phyloP scores from a whole-genome alignment of 2,888 invertebrate genomes.

The Ctena decussata region DNA sequence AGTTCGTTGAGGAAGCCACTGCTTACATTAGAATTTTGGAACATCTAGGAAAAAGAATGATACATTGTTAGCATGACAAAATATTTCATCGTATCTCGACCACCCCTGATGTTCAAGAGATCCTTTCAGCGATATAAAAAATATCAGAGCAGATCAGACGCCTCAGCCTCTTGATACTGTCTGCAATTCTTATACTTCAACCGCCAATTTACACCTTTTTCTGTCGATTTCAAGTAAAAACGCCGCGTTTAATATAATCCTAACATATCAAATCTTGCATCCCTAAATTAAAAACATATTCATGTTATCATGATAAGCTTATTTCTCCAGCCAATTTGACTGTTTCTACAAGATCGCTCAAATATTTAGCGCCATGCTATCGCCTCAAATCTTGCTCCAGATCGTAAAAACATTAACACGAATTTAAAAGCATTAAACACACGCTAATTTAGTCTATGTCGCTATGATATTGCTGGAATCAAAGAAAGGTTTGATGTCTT shows the following conservation, averaged over 20 bases:
- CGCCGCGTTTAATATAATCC: constrained; percentile 64
- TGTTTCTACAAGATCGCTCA: constrained; percentile 20
- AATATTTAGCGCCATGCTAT: constrained; percentile 57
- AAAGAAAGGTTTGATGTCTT: neutral
- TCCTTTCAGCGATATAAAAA: neutral
- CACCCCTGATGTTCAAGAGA: constrained; percentile 1
- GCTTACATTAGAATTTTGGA: no score
- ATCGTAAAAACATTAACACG: constrained; percentile 42
- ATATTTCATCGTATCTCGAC: neutral
- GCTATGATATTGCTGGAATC: neutral
- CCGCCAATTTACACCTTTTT: constrained; percentile 56
- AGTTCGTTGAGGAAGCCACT: no score
- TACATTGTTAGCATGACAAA: constrained; percentile 4
- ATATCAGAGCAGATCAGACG: constrained; percentile 21
- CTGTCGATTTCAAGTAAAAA: constrained; percentile 50
- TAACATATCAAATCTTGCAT: constrained; percentile 61
- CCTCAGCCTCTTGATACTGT: constrained; percentile 12
- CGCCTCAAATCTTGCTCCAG: constrained; percentile 34
- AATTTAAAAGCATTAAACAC: constrained; percentile 61
- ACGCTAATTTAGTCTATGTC: constrained; percentile 38
- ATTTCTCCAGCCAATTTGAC: constrained; percentile 52
- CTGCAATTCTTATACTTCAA: constrained; percentile 9
- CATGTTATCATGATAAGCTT: constrained; percentile 48
- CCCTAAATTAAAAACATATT: constrained; percentile 69
- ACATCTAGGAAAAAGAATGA: neutral